phyloP scores from a whole-genome alignment of 2,113 vertebrate species.

The Menidia beryllina region DNA sequence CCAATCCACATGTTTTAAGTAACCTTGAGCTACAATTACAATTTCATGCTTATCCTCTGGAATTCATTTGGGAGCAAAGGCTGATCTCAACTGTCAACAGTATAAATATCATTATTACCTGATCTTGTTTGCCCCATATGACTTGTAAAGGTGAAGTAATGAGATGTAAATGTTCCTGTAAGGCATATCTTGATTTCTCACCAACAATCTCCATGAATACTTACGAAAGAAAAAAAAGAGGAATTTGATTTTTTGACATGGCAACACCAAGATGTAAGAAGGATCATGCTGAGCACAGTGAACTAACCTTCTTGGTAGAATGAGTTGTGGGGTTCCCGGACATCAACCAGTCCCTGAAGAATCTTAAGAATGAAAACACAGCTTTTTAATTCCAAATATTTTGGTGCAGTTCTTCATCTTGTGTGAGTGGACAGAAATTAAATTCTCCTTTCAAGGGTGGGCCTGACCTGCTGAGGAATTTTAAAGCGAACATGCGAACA shows the following conservation, averaged over 20 bases:
- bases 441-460: constrained; percentile 1
- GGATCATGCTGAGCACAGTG: background rate
- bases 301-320: constrained; percentile 92
- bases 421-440: background rate
- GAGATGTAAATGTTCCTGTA: constrained; percentile 90
- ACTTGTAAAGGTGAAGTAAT: constrained; percentile 90
- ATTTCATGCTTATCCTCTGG: background rate
- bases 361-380: constrained; percentile 80
- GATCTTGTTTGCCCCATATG: constrained; percentile 94
- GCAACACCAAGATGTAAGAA: background rate
- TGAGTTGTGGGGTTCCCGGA: constrained; percentile 91
- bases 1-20: background rate
- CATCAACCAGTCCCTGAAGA: constrained; percentile 93
- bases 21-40: constrained; percentile 12
- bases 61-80: constrained; percentile 7
- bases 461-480: constrained; percentile 92
- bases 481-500: constrained; percentile 95
- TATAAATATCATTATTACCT: constrained; percentile 63
- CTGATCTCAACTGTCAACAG: constrained; percentile 1
- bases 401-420: no score
- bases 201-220: constrained; percentile 90
- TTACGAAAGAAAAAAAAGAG: constrained; percentile 52
- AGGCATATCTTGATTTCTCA: constrained; percentile 87
- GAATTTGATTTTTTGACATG: background rate
- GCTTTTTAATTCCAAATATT: background rate